Evolutionary conservation across 2,113 vertebrate genomes (phyloP).

Genomic region (Hiodon alosoides): DNA sequence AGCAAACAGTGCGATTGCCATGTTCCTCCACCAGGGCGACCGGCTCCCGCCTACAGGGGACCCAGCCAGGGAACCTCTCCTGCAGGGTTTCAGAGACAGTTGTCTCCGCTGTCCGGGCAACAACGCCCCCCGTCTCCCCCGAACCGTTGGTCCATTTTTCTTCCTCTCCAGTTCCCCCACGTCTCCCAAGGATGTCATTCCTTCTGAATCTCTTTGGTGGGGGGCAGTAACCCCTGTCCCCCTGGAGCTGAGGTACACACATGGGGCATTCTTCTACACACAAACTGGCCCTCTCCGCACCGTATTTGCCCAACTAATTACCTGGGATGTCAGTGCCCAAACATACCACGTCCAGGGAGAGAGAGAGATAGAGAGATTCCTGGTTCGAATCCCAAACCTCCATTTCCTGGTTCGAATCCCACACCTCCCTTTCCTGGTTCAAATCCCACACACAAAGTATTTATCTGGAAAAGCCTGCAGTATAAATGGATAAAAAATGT

Average conservation of each 20-base stretch:
- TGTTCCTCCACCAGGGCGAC: slow-evolving; percentile 42
- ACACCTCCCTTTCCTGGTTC: no score
- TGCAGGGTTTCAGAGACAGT: background rate
- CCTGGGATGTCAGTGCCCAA: background rate
- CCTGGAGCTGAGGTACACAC: background rate
- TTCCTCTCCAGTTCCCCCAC: background rate
- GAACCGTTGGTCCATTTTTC: background rate
- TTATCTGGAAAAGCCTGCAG: no score
- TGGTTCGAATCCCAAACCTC: no score
- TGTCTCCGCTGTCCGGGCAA: no score
- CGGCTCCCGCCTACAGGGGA: slow-evolving; percentile 30
- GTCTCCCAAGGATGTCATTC: background rate
- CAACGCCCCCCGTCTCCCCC: no score
- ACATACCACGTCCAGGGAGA: background rate
- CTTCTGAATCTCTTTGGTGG: background rate
- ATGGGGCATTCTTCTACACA: background rate
- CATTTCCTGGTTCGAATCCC: no score
- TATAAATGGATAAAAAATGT: no score
- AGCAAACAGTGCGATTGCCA: slow-evolving; percentile 63
- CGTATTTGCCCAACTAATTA: slow-evolving; percentile 5
- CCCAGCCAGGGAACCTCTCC: background rate
- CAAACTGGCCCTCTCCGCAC: slow-evolving; percentile 8
- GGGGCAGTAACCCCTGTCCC: background rate
- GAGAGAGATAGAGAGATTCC: background rate
- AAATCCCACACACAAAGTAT: no score